Evolutionary conservation across 2,888 invertebrate species (phyloP), one percentile per base, ranked within the genome.

Genomic region (Luperina testacea): DNA sequence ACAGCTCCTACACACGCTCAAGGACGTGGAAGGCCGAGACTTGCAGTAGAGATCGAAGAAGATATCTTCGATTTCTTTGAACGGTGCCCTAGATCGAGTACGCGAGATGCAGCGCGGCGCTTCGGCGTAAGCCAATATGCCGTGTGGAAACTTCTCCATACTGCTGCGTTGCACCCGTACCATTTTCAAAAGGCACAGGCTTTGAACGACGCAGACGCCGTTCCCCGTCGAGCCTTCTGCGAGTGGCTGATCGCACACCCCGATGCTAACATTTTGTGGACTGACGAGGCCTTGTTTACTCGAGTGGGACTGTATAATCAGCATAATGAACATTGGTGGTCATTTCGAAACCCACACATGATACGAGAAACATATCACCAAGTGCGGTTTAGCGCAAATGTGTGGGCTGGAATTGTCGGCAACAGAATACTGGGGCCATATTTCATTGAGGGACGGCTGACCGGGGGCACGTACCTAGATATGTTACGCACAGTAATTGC

Each of bases 311-410:
- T 38, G 38, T 38, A 38, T 38, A 38, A 38, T 38, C 38, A 38
- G 38, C 38, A 38, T 38, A 38, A 38, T 38, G 38, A 38, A 38
- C 38, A 38, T 38, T 38, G 38, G 38, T 38, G 38, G 38, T 38
- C 38, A 38, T 38, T 38, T 38, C 38, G 38, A 38, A 38, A 38
- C 38, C 38, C 38, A 38, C 38, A 38, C 38, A 38, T 38, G 38
- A 38, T 38, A 38, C 38, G 38, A 38, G 38, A 38, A 38, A 38
- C 38, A 4, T 38, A 38, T 38, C 38, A 38, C 38, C 70, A 53
- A 70, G 53, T 70, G 32, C 53, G 70, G 7, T 70, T 70, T 70
- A 70, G 70, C 7, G 70, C 53, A 32, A 70, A 70, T 38, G 70
- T 70, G 15, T 70, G 70, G 59, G 59, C 59, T 59, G 59, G 59